Conservation (phyloP, 2,888 invertebrate genomes). For the Drosophila infuscata region DNA sequence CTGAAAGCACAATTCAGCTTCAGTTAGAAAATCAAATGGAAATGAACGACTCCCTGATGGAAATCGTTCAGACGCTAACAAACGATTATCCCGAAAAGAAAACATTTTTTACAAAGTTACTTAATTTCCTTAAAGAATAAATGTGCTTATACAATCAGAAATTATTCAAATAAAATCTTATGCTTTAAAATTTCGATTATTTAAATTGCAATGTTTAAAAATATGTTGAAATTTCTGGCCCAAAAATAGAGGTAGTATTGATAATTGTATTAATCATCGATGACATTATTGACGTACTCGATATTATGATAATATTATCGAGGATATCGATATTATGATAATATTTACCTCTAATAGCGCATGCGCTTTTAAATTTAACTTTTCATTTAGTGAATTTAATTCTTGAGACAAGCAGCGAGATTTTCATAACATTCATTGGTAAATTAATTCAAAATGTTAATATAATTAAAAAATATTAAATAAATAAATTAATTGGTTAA, state of each 20-base stretch:
- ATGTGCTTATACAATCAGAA: background rate
- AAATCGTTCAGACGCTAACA: conserved; percentile 54
- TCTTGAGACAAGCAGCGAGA: conserved; percentile 1
- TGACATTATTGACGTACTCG: background rate
- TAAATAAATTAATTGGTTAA: background rate
- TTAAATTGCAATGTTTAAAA: background rate
- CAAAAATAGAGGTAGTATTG: background rate
- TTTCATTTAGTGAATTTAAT: conserved; percentile 10
- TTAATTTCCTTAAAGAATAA: conserved; percentile 59
- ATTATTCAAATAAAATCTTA: background rate
- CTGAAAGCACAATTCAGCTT: conserved; percentile 51
- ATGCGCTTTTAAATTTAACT: conserved; percentile 21
- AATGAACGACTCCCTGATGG: conserved; percentile 51
- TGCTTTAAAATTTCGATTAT: background rate
- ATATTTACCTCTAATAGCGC: conserved; percentile 11
- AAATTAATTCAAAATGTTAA: background rate
- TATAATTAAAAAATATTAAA: background rate
- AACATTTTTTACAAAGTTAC: conserved; percentile 53
- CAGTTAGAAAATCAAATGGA: conserved; percentile 56
- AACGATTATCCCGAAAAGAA: conserved; percentile 63
- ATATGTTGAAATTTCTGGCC: background rate
- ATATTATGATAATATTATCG: conserved; percentile 7
- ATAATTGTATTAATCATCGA: conserved; percentile 8
- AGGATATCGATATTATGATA: conserved; percentile 4
- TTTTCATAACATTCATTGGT: conserved; percentile 2